Base-by-base conservation (phyloP, 1,140 invertebrate species). In the Odontomachus brunneus region DNA sequence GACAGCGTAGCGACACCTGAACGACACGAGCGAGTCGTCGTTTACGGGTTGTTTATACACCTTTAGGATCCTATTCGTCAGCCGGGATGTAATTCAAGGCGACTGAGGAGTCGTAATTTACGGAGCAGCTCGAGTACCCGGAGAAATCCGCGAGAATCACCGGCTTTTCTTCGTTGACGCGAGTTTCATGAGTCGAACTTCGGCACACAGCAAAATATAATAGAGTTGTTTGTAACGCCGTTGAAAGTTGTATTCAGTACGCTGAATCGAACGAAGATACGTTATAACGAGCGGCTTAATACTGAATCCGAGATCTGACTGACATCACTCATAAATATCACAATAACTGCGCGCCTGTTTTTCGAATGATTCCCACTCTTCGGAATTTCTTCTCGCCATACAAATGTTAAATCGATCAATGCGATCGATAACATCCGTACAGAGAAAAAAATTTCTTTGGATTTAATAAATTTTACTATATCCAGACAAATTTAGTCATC, bases 11-110 rank as follows among this genome's bases (percentile, higher is more conserved):
- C 66, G 62, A 86, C 69, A 82, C n/a, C 51, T 63, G n/a, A 78
- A 17, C 1, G 12, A 26, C 14, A 24, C 14, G 33, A n/a, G 4
- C 17, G 19, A 49, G 12, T 11, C n/a, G 60, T 66, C 48, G n/a
- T 33, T 57, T 53, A 24, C 80, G 5, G n/a, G 84, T 87, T 84
- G 69, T 87, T 87, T 81, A 87, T 84, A 63, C 51, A 53, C 9
- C n/a, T 55, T 57, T 59, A 62, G 44, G 19, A 69, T 72, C 62
- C 44, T 51, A 44, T 69, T 57, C n/a, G 38, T 85, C 38, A 4
- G 0, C 29, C 24, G 2, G 12, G 17, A 74, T 60, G 51, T 82
- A 69, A 84, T 69, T 80, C 67, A 48, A 76, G 38, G 9, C 26
- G 78, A n/a, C 33, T 24, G 57, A 49, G n/a, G n/a, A 69, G 59